A percentile compares a stretch with the other conserved stretches of the same genome.
Conservation (phyloP, 1,140 invertebrate species). For the Brachionus sp. region DNA sequence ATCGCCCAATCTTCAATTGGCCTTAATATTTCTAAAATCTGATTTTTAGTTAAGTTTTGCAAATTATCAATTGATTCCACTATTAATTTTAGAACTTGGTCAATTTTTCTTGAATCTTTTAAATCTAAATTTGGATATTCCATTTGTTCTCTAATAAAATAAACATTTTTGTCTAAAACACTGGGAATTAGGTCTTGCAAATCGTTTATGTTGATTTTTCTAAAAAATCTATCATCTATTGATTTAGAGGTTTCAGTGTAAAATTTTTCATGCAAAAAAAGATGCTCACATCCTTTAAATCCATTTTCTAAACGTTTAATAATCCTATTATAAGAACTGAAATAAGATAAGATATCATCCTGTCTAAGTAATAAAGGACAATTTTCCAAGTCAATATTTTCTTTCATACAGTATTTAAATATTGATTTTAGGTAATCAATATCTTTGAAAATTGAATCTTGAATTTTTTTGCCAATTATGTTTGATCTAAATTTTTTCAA, state of each 20-base stretch:
- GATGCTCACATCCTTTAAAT: background rate
- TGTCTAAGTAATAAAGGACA: background rate
- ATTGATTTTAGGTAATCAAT: background rate
- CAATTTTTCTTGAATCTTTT: background rate
- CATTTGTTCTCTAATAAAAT: background rate
- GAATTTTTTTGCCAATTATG: background rate
- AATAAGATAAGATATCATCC: background rate
- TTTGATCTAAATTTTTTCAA: background rate
- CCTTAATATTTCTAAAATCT: background rate
- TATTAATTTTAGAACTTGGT: background rate
- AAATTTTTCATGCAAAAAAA: background rate
- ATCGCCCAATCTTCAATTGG: conserved; percentile 12
- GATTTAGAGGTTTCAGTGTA: background rate
- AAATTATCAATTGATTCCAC: background rate
- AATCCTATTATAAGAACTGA: background rate
- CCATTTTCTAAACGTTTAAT: background rate
- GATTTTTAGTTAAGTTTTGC: background rate
- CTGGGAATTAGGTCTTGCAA: background rate
- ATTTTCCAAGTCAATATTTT: background rate
- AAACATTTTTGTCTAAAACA: background rate
- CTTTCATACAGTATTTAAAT: background rate
- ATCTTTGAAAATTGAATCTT: background rate
- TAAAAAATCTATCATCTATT: background rate
- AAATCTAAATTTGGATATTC: background rate
- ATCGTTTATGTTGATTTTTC: background rate